phyloP scores from a whole-genome alignment of 1,140 invertebrate genomes.

The Globodera rostochiensis region DNA sequence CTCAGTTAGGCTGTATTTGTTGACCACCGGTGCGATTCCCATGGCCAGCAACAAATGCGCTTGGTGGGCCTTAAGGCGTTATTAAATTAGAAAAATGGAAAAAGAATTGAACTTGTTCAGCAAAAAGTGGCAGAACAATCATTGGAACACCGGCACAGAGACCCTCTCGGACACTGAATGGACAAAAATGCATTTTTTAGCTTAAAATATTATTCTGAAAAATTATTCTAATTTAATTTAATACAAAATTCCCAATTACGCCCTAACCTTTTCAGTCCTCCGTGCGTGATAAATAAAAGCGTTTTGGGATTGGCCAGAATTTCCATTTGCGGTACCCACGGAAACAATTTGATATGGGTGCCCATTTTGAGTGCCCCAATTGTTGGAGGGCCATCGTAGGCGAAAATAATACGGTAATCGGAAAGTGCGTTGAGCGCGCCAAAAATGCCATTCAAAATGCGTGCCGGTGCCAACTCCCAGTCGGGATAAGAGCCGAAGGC shows the following conservation, averaged over 20 bases:
- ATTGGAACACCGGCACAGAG: constrained; percentile 67
- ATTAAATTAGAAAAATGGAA: neutral
- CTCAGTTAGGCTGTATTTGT: constrained; percentile 24
- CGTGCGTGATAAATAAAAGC: constrained; percentile 42
- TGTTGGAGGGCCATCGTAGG: constrained; percentile 45
- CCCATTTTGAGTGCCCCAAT: constrained; percentile 9
- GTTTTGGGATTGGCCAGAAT: constrained; percentile 48
- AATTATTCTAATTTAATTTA: neutral
- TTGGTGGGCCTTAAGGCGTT: constrained; percentile 13
- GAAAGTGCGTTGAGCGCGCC: constrained; percentile 33
- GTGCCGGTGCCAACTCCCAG: constrained; percentile 46
- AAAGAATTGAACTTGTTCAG: constrained; percentile 60
- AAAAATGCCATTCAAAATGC: constrained; percentile 38
- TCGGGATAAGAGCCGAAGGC: constrained; percentile 52
- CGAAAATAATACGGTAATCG: constrained; percentile 50
- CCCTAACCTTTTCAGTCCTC: constrained; percentile 47
- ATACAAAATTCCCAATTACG: neutral
- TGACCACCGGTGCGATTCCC: constrained; percentile 30
- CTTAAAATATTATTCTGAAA: no score
- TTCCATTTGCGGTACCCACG: constrained; percentile 51
- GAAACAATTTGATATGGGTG: constrained; percentile 32
- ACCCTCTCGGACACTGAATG: constrained; percentile 27
- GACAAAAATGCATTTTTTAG: neutral
- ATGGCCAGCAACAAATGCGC: constrained; percentile 27
- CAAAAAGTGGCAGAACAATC: constrained; percentile 68